Conservation (phyloP, 2,113 vertebrate species). For the Rhabdomys dilectus region DNA sequence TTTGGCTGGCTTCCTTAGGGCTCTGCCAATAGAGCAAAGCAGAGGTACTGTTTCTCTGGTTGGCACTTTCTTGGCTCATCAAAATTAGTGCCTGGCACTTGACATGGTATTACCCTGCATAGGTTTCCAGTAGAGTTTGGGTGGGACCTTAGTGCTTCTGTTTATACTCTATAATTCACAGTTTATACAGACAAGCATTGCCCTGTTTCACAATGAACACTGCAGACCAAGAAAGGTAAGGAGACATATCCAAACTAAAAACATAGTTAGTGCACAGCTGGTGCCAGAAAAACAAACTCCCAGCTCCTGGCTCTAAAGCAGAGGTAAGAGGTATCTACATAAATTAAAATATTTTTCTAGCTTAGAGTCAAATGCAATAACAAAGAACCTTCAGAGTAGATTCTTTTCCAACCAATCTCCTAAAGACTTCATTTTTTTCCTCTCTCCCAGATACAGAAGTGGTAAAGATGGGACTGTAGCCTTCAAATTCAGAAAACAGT, state of each 20-base stretch:
- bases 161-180: constrained; percentile 61
- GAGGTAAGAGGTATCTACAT: not conserved
- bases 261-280: not conserved
- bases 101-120: constrained; percentile 46
- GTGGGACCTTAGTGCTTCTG: constrained; percentile 52
- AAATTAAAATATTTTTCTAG: constrained; percentile 14
- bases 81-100: not conserved
- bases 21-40: constrained; percentile 61
- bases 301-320: not conserved
- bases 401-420: not conserved
- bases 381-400: constrained; percentile 25
- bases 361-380: constrained; percentile 34
- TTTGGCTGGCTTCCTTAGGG: constrained; percentile 59
- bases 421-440: constrained; percentile 20
- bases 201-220: constrained; percentile 40
- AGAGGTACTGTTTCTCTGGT: constrained; percentile 44
- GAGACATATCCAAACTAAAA: constrained; percentile 7
- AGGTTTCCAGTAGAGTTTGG: constrained; percentile 50
- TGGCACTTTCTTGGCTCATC: constrained; percentile 74
- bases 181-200: constrained; percentile 57
- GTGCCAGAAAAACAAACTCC: not conserved
- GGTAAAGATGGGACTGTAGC: not conserved
- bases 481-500: not conserved
- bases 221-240: constrained; percentile 38
- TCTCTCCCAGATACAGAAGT: not conserved